Evolutionary conservation across 2,888 invertebrate species (phyloP).

Genomic region (Dicycla oo): DNA sequence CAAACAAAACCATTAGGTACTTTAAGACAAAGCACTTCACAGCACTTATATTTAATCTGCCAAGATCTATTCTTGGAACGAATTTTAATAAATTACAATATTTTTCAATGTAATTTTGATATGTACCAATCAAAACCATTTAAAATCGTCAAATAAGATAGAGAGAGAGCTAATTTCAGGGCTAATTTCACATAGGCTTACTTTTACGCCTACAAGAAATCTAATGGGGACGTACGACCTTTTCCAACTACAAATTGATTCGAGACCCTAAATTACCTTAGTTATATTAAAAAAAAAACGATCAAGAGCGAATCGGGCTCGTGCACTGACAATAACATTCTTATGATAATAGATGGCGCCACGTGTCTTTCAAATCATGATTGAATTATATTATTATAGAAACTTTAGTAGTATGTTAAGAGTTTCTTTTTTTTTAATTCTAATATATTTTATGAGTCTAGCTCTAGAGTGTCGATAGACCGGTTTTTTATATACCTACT

Average conservation of each 20-base stretch:
- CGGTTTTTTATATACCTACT: too few species aligned
- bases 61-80: neutral
- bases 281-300: too few species aligned
- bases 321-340: too few species aligned
- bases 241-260: constrained; percentile 32
- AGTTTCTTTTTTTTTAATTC: too few species aligned
- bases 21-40: neutral
- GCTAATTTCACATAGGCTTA: neutral
- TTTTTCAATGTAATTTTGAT: neutral
- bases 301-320: too few species aligned
- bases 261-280: neutral
- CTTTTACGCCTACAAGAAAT: neutral
- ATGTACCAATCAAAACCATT: neutral
- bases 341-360: too few species aligned
- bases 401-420: too few species aligned
- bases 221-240: constrained; percentile 15
- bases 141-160: neutral
- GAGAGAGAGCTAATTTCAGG: neutral
- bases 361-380: too few species aligned
- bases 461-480: too few species aligned
- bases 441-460: too few species aligned
- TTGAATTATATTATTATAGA: too few species aligned
- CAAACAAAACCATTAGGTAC: constrained; percentile 9
- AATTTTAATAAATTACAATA: neutral
- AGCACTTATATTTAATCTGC: neutral